Percentiles rank a stretch among this genome's conserved stretches.
Conservation (phyloP, 1,140 invertebrate species). For the Linepithema humile region DNA sequence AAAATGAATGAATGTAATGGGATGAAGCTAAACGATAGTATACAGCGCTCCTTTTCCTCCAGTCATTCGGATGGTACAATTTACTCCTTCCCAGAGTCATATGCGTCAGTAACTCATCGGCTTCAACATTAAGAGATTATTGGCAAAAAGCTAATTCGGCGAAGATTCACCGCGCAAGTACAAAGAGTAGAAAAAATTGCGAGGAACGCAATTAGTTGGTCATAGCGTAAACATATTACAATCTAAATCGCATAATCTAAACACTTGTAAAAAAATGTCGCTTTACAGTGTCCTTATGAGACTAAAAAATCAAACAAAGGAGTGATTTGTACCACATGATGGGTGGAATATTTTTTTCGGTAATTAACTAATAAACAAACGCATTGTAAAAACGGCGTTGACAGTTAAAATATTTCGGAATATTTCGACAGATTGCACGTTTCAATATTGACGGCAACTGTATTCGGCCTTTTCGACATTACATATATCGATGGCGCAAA, state of each 20-base stretch:
- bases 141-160: conserved; percentile 3
- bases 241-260: conserved; percentile 44
- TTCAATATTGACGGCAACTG: conserved; percentile 65
- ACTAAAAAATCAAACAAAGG: conserved; percentile 55
- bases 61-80: conserved; percentile 46
- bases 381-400: conserved; percentile 66
- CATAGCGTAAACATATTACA: conserved; percentile 15
- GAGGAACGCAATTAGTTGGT: conserved; percentile 19
- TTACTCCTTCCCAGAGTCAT: conserved; percentile 56
- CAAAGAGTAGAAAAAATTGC: conserved; percentile 49
- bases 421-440: conserved; percentile 75
- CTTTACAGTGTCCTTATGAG: not conserved
- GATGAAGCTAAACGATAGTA: conserved; percentile 64
- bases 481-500: conserved; percentile 16
- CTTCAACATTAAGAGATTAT: conserved; percentile 8
- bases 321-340: conserved; percentile 39
- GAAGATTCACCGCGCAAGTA: conserved; percentile 23
- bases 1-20: conserved; percentile 56
- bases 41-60: conserved; percentile 56
- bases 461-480: conserved; percentile 32
- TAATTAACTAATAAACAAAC: conserved; percentile 64
- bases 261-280: conserved; percentile 31
- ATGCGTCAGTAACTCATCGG: conserved; percentile 28
- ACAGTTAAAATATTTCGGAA: conserved; percentile 68
- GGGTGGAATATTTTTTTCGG: conserved; percentile 25